phyloP scores from a whole-genome alignment of 2,888 invertebrate genomes.

The Ophion ventricosus region DNA sequence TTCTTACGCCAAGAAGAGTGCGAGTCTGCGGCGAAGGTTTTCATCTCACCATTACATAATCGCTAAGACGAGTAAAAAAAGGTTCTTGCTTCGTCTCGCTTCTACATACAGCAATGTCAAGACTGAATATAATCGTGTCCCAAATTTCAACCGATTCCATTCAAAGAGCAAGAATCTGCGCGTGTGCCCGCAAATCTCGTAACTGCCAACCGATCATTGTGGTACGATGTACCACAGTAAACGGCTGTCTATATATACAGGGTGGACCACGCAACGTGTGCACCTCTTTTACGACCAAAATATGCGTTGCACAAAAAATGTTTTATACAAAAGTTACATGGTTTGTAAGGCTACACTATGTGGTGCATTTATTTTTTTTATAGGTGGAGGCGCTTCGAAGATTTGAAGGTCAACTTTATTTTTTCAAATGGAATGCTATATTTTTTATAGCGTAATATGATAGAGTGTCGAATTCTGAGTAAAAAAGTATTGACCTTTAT shows the following conservation, averaged over 20 bases:
- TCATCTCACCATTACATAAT: conserved; percentile 42
- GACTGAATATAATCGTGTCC: not conserved
- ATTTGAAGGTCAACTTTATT: too few species aligned
- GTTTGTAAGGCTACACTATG: too few species aligned
- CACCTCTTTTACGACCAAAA: too few species aligned
- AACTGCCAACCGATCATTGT: not conserved
- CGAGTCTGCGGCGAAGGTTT: conserved; percentile 37
- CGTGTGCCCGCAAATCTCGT: not conserved
- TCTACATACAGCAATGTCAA: not conserved
- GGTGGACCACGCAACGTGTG: too few species aligned
- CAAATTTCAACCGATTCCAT: not conserved
- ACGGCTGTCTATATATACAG: not conserved
- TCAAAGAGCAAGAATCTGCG: not conserved
- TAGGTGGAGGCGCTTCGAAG: too few species aligned
- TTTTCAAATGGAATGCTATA: too few species aligned
- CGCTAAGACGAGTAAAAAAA: conserved; percentile 43
- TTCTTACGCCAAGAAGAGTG: not conserved
- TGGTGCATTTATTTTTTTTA: too few species aligned
- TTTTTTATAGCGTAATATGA: too few species aligned
- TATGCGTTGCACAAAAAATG: too few species aligned
- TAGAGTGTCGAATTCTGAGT: too few species aligned
- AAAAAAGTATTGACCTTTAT: too few species aligned
- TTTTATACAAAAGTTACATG: too few species aligned
- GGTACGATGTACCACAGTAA: not conserved
- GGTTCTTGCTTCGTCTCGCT: not conserved